Conservation (phyloP, 2,888 invertebrate genomes). For the Mesoligia furuncula region DNA sequence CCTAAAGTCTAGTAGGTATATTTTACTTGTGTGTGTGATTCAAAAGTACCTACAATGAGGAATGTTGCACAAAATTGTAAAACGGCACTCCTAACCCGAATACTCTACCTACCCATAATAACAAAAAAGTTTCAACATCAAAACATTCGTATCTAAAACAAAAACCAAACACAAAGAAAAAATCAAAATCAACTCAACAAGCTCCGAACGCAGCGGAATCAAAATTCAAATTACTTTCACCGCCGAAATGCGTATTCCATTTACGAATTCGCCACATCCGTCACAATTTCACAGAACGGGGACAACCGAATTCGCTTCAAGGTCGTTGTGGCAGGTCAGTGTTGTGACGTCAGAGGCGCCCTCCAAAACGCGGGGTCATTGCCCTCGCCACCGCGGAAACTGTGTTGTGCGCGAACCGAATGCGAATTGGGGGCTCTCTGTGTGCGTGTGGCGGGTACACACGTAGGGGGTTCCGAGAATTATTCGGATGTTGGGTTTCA, state of each 20-base stretch:
- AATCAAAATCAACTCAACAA: conserved; percentile 4
- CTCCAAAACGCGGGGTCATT: conserved; percentile 87
- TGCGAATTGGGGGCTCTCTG: conserved; percentile 87
- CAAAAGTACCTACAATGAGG: too few relatives aligned
- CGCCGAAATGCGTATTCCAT: conserved; percentile 45
- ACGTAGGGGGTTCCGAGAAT: conserved; percentile 43
- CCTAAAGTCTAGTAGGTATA: too few relatives aligned
- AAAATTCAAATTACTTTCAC: conserved; percentile 59
- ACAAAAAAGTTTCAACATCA: neutral
- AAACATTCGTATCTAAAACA: neutral
- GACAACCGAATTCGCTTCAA: conserved; percentile 82
- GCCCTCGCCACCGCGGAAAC: conserved; percentile 88
- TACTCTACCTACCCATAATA: neutral
- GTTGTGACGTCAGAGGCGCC: conserved; percentile 88
- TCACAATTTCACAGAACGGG: conserved; percentile 71
- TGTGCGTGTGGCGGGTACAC: conserved; percentile 78
- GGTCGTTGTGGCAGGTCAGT: conserved; percentile 88
- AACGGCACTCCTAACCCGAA: neutral
- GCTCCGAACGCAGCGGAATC: conserved; percentile 27
- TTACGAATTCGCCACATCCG: conserved; percentile 62
- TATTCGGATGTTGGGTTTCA: conserved; percentile 21
- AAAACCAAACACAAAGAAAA: neutral
- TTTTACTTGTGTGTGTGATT: too few relatives aligned
- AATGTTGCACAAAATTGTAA: too few relatives aligned
- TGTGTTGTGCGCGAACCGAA: conserved; percentile 88